A percentile compares a stretch with the other conserved stretches of the same genome.
These are phyloP conservation scores for Megastigmus dorsalis DNA, from an alignment of 2,888 invertebrate species.

Conservation along the genomic window DNA sequence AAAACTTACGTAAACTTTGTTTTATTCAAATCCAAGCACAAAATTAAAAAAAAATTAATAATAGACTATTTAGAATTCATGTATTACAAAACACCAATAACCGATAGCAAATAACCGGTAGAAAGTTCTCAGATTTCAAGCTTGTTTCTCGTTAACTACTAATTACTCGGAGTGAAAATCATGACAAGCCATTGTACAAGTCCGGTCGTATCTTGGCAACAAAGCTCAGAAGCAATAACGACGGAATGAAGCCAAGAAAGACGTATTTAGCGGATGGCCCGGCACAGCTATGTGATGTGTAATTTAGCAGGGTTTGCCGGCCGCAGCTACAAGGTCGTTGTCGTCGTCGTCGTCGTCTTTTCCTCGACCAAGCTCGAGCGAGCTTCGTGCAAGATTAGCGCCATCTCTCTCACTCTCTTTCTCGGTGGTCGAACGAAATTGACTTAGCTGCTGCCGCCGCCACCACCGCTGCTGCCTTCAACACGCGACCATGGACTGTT, in stretches of 20 bases:
- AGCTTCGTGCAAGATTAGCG: not conserved
- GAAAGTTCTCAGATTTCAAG: too few relatives aligned
- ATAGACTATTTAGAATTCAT: too few relatives aligned
- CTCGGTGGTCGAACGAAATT: conserved; percentile 18
- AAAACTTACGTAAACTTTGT: too few relatives aligned
- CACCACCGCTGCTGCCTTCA: not conserved
- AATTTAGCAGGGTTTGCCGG: conserved; percentile 5
- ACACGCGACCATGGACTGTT: not conserved
- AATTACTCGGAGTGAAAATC: too few relatives aligned
- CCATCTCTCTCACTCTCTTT: not conserved
- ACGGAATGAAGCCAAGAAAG: conserved; percentile 9
- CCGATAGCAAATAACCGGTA: too few relatives aligned
- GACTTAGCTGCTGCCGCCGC: conserved; percentile 1
- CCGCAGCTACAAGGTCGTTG: not conserved
- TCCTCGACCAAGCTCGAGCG: not conserved
- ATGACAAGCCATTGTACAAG: too few relatives aligned
- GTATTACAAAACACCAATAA: too few relatives aligned
- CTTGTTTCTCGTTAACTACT: too few relatives aligned
- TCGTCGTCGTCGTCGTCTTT: not conserved
- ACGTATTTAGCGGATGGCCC: conserved; percentile 12
- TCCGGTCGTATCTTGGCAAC: too few relatives aligned
- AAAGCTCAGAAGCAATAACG: conserved; percentile 1
- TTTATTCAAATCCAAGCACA: too few relatives aligned
- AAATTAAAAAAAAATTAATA: too few relatives aligned
- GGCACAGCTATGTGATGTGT: conserved; percentile 18